Evolutionary conservation across 2,797 vertebrate genomes (phyloP).

Genomic region (Falco cherrug): DNA sequence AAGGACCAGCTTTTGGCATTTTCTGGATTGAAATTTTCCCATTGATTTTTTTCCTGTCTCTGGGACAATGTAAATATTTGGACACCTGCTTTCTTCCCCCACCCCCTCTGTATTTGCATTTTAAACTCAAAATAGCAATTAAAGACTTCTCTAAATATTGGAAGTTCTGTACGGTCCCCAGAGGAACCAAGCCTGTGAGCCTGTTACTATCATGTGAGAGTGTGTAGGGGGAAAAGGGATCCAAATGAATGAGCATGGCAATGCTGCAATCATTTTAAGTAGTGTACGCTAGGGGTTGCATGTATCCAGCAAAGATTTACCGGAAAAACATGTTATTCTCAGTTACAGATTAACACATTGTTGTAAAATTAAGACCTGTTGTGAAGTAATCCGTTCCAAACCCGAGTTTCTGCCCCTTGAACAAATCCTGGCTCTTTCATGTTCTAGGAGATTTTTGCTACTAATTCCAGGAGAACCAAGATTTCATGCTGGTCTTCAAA

Average conservation of each 20-base stretch:
- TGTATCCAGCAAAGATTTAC: slow-evolving; percentile 21
- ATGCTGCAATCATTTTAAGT: background rate
- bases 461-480: background rate
- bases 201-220: background rate
- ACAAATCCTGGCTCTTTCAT: background rate
- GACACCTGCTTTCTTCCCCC: slow-evolving; percentile 7
- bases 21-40: slow-evolving; percentile 43
- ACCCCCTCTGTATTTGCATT: background rate
- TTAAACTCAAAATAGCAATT: slow-evolving; percentile 43
- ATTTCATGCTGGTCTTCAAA: background rate
- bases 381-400: slow-evolving; percentile 26
- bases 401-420: background rate
- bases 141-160: background rate
- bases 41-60: slow-evolving; percentile 18
- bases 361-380: slow-evolving; percentile 55
- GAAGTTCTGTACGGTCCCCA: background rate
- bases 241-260: background rate
- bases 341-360: slow-evolving; percentile 53
- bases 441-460: background rate
- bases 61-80: slow-evolving; percentile 58
- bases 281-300: background rate
- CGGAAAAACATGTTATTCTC: slow-evolving; percentile 20
- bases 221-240: background rate
- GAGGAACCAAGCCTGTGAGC: background rate
- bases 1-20: background rate